Percentiles rank a stretch among this genome's conserved stretches.
phyloP scores from a whole-genome alignment of 2,797 vertebrate genomes.

The Sandelia bainsii region DNA sequence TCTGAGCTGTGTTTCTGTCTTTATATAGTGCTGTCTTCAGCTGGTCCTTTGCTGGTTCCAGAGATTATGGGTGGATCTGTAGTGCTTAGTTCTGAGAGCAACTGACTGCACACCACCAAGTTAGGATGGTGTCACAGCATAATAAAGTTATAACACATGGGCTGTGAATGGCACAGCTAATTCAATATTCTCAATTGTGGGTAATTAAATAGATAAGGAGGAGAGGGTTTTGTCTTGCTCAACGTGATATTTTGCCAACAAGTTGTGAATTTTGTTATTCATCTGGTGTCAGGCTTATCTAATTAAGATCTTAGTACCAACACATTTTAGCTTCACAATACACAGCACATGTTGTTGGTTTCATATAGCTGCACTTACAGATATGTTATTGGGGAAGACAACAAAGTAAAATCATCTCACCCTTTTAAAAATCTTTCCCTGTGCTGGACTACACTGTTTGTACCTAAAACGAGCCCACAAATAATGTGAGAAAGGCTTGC shows the following conservation, averaged over 20 bases:
- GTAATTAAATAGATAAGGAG: not conserved
- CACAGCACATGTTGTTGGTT: not conserved
- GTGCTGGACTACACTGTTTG: not conserved
- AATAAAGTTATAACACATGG: not conserved
- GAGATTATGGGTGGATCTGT: conserved; percentile 19
- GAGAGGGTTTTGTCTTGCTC: not conserved
- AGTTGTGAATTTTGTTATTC: conserved; percentile 24
- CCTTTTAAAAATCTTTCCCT: not conserved
- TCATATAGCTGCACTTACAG: not conserved
- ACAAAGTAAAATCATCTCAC: not conserved
- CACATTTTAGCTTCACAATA: conserved; percentile 7
- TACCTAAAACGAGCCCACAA: not conserved
- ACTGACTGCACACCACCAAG: not conserved
- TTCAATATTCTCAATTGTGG: conserved; percentile 4
- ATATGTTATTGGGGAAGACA: not conserved
- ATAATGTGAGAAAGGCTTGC: not conserved
- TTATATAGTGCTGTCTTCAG: conserved; percentile 27
- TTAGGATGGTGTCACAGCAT: not conserved
- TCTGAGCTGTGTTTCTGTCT: conserved; percentile 50
- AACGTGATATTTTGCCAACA: conserved; percentile 28
- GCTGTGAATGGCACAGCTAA: conserved; percentile 17
- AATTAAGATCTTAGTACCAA: conserved; percentile 6
- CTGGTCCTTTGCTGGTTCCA: conserved; percentile 17
- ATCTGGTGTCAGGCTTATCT: conserved; percentile 19
- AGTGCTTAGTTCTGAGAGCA: not conserved